These are phyloP conservation scores for Heliconius ethilla DNA, from an alignment of 2,888 invertebrate species.

Conservation along the genomic window DNA sequence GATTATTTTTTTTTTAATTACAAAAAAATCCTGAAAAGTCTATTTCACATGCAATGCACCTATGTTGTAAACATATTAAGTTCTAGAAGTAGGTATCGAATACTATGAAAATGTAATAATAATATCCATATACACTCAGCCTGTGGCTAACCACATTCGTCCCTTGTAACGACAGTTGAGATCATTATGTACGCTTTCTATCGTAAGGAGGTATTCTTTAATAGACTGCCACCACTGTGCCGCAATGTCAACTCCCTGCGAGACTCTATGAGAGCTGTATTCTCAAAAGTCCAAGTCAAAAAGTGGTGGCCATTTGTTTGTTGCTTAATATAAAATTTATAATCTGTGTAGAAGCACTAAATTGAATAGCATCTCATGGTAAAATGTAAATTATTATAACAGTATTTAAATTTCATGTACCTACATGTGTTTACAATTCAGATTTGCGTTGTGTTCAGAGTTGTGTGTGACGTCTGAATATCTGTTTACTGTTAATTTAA, in stretches of 20 bases:
- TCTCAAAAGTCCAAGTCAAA: background rate
- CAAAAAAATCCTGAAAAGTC: no score
- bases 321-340: background rate
- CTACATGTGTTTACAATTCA: constrained; percentile 13
- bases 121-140: background rate
- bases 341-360: background rate
- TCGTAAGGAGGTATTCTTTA: background rate
- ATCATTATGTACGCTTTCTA: background rate
- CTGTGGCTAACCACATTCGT: constrained; percentile 12
- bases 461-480: background rate
- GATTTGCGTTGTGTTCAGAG: background rate
- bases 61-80: background rate
- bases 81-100: background rate
- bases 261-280: no score
- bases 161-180: constrained; percentile 2
- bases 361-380: background rate
- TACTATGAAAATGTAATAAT: constrained; percentile 5
- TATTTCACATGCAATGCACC: background rate
- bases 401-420: background rate
- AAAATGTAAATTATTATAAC: background rate
- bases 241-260: no score
- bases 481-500: background rate
- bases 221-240: background rate
- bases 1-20: no score
- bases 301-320: background rate